Evolutionary conservation across 2,888 invertebrate species (phyloP).

Genomic region (Brachypalpus laphriformis): DNA sequence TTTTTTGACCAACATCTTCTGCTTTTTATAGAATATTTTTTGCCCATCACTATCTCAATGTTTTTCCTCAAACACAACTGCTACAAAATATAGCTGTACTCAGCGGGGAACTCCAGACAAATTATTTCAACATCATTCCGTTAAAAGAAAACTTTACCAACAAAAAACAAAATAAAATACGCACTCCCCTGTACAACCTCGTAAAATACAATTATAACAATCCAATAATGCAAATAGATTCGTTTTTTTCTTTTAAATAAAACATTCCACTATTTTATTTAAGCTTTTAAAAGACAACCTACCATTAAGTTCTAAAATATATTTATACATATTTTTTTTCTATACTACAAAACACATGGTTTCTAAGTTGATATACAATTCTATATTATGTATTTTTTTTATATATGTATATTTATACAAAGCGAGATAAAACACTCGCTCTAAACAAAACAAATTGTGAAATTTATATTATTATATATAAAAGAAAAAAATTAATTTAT

Average conservation of each 20-base stretch:
- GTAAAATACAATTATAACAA: constrained; percentile 5
- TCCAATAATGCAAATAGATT: constrained; percentile 9
- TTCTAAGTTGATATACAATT: constrained; percentile 34
- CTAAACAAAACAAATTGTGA: constrained; percentile 64
- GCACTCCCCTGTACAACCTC: constrained; percentile 12
- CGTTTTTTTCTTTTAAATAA: constrained; percentile 26
- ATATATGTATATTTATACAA: constrained; percentile 50
- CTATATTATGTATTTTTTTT: constrained; percentile 35
- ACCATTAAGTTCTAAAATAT: constrained; percentile 46
- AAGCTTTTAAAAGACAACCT: constrained; percentile 68
- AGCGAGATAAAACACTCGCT: constrained; percentile 69
- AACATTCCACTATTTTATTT: constrained; percentile 68
- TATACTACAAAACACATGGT: constrained; percentile 26
- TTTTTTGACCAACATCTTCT: too few relatives aligned
- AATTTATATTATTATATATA: constrained; percentile 46
- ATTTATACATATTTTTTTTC: constrained; percentile 50
- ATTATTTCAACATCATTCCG: neutral
- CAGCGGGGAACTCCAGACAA: neutral
- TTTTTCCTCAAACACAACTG: too few relatives aligned
- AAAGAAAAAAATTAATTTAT: constrained; percentile 50
- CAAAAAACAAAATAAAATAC: constrained; percentile 39
- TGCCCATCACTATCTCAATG: too few relatives aligned
- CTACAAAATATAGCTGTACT: too few relatives aligned
- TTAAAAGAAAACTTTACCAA: constrained; percentile 21
- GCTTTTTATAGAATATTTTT: too few relatives aligned